phyloP scores from a whole-genome alignment of 2,888 invertebrate genomes.

The Athalia rosae region DNA sequence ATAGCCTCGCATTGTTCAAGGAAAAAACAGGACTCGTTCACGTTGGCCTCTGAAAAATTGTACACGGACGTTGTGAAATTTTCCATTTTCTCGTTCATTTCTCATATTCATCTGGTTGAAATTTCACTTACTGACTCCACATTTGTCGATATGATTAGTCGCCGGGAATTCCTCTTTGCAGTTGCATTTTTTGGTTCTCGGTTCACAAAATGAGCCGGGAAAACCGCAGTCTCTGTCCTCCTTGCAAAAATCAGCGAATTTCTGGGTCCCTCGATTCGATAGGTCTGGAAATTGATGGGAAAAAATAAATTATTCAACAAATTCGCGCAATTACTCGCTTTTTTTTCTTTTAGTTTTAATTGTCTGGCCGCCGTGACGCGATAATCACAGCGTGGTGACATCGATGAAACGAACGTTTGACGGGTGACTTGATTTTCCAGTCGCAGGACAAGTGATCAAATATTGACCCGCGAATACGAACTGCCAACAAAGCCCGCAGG shows the following conservation, averaged over 20 bases:
- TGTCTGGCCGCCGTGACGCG: too few relatives aligned
- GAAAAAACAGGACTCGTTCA: constrained; percentile 89
- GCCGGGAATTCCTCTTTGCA: constrained; percentile 84
- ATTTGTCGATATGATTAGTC: constrained; percentile 90
- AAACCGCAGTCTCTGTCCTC: constrained; percentile 84
- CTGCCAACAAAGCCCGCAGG: constrained; percentile 11
- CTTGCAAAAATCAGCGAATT: constrained; percentile 86
- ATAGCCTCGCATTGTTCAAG: constrained; percentile 88
- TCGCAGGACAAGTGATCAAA: constrained; percentile 23
- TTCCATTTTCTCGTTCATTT: not conserved
- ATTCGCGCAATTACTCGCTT: not conserved
- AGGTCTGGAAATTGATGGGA: constrained; percentile 73
- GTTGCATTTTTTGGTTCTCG: constrained; percentile 81
- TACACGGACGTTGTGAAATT: constrained; percentile 37
- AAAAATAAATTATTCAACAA: not conserved
- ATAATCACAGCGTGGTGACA: too few relatives aligned
- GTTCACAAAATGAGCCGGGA: constrained; percentile 83
- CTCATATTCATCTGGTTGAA: too few relatives aligned
- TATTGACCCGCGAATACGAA: constrained; percentile 36
- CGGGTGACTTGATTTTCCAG: not conserved
- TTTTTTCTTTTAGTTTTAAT: not conserved
- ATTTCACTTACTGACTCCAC: constrained; percentile 83
- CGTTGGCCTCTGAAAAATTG: constrained; percentile 81
- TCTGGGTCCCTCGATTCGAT: constrained; percentile 78
- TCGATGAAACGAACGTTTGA: too few relatives aligned